Evolutionary conservation across 2,888 invertebrate species (phyloP), one percentile per base, ranked within the genome.

Genomic region (Labia minor): DNA sequence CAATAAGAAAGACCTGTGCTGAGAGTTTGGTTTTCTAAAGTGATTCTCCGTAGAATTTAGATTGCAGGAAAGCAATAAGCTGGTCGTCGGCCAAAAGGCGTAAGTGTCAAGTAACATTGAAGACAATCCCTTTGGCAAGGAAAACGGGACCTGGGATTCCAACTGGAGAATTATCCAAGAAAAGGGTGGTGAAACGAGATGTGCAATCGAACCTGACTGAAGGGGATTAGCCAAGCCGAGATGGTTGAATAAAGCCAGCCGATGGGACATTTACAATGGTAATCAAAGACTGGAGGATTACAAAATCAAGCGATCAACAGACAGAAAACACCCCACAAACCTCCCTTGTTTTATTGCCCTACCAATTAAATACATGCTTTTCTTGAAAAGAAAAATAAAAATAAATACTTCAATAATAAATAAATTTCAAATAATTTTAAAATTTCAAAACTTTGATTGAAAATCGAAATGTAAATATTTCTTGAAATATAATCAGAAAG

Each of bases 61-160:
- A 49, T 49, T n/a, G 49, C 14, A 16, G 49, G 16, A 49, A 49
- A 49, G 49, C 49, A 49, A 49, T 49, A 49, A 49, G 49, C 49
- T 49, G 49, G 49, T 49, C 49, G 49, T 49, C 49, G 49, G 49
- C 49, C 49, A 49, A 49, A 49, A 49, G 49, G 49, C 49, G 49
- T 49, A 49, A 49, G 49, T 49, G 49, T 49, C 49, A 49, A 49
- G 49, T 8, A 49, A 49, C 49, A 49, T 49, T 49, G 49, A 16
- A 49, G 49, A 49, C 49, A 49, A 49, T 49, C 49, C 49, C 49
- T 49, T 49, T 49, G 49, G 49, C 49, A 49, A 49, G 49, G 3
- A 16, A 49, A 49, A 4, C n/a, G 49, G 16, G 33, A 33, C 26
- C 8, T 26, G 26, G 26, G 26, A 26, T 26, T 26, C 26, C 8